Evolutionary conservation across 2,888 invertebrate genomes (phyloP).

Genomic region (Xylota segnis): DNA sequence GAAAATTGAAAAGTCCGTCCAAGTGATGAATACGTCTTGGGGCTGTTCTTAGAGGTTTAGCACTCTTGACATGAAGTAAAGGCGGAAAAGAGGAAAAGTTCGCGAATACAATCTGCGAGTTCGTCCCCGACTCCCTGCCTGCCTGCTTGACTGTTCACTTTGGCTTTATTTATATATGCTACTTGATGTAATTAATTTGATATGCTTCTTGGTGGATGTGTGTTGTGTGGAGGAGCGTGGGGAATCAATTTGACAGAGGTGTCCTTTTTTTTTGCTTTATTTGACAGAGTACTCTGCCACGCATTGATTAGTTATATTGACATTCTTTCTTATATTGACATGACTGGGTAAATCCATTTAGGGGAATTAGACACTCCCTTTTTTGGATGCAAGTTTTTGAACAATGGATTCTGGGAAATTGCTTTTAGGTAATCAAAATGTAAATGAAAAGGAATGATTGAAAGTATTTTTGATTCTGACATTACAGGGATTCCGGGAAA

Average conservation of each 20-base stretch:
- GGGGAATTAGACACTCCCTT: not conserved
- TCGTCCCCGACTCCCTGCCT: not conserved
- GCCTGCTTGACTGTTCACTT: constrained; percentile 10
- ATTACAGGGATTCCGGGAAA: too few species aligned
- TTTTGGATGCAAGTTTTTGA: not conserved
- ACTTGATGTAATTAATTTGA: constrained; percentile 44
- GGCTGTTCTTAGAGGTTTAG: not conserved
- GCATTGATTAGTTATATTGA: not conserved
- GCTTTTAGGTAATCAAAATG: not conserved
- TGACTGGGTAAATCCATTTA: not conserved
- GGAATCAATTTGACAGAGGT: not conserved
- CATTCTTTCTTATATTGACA: not conserved
- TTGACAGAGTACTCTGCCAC: constrained; percentile 1
- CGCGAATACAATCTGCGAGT: constrained; percentile 6
- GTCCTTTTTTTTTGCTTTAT: not conserved
- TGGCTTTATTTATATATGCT: constrained; percentile 27
- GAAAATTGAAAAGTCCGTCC: constrained; percentile 28
- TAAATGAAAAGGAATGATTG: too few species aligned
- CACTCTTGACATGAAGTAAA: constrained; percentile 8
- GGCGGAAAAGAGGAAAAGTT: constrained; percentile 5
- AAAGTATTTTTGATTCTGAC: too few species aligned
- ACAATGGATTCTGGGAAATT: not conserved
- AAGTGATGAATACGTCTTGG: constrained; percentile 14
- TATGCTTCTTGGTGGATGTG: not conserved
- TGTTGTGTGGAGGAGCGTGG: not conserved